Conservation (phyloP, 1,140 invertebrate genomes). For the Vollenhovia emeryi region DNA sequence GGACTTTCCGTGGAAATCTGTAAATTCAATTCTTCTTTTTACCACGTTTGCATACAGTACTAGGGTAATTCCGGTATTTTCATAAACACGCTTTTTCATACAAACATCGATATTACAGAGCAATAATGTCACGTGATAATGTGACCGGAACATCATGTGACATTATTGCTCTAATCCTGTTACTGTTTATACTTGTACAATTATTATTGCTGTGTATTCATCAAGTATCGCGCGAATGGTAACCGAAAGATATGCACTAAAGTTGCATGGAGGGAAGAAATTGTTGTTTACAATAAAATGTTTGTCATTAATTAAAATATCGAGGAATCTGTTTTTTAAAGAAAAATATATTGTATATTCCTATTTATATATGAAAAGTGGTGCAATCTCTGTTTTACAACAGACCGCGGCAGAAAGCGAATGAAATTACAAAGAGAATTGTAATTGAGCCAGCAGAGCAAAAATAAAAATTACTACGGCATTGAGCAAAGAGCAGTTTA, state of each 20-base stretch:
- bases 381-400: neutral
- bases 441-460: neutral
- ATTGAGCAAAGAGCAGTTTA: slow-evolving; percentile 20
- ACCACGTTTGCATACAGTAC: neutral
- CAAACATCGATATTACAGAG: neutral
- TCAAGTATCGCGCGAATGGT: no score
- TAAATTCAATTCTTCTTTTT: slow-evolving; percentile 18
- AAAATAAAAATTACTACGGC: slow-evolving; percentile 4
- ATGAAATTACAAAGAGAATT: slow-evolving; percentile 33
- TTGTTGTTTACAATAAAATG: no score
- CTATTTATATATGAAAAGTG: slow-evolving; percentile 21
- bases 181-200: neutral
- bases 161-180: neutral
- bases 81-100: neutral
- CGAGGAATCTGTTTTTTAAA: slow-evolving; percentile 18
- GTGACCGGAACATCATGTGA: no score
- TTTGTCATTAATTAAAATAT: slow-evolving; percentile 1
- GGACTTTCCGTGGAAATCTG: neutral
- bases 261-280: neutral
- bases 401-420: neutral
- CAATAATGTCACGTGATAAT: no score
- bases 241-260: neutral
- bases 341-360: neutral
- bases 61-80: neutral
- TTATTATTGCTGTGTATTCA: neutral